phyloP scores from a whole-genome alignment of 2,113 vertebrate genomes.

The Sula dactylatra region DNA sequence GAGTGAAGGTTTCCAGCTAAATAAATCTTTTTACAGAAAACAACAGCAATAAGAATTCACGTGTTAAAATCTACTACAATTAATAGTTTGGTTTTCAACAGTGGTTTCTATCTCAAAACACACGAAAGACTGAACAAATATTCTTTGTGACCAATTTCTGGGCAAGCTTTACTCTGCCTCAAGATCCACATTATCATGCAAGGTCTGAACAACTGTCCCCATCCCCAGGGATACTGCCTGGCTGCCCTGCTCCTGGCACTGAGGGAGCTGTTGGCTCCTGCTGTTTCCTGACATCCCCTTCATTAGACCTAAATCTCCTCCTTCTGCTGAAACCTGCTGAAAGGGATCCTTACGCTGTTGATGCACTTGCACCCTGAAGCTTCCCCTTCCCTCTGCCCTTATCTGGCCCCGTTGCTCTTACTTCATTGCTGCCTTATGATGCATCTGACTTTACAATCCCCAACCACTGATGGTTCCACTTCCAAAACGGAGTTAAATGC shows the following conservation, averaged over 20 bases:
- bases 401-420: not conserved
- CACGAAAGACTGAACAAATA: not conserved
- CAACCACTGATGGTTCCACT: not conserved
- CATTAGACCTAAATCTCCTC: not conserved
- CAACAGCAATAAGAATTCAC: not conserved
- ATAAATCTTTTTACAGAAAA: not conserved
- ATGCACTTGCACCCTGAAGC: not conserved
- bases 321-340: not conserved
- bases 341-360: not conserved
- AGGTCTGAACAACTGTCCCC: not conserved
- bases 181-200: not conserved
- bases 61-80: not conserved
- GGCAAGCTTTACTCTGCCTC: not conserved
- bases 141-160: not conserved
- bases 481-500: slow-evolving; percentile 39
- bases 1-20: not conserved
- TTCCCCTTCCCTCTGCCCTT: not conserved
- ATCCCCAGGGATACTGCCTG: not conserved
- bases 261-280: accelerated
- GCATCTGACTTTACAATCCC: not conserved
- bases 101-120: not conserved
- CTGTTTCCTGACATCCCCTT: not conserved
- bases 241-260: not conserved
- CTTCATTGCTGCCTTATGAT: not conserved
- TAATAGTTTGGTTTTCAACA: not conserved